Percentiles rank a stretch among this genome's conserved stretches.
These are phyloP conservation scores for Callinectes sapidus DNA, from an alignment of 2,888 invertebrate genomes.

Conservation along the genomic window DNA sequence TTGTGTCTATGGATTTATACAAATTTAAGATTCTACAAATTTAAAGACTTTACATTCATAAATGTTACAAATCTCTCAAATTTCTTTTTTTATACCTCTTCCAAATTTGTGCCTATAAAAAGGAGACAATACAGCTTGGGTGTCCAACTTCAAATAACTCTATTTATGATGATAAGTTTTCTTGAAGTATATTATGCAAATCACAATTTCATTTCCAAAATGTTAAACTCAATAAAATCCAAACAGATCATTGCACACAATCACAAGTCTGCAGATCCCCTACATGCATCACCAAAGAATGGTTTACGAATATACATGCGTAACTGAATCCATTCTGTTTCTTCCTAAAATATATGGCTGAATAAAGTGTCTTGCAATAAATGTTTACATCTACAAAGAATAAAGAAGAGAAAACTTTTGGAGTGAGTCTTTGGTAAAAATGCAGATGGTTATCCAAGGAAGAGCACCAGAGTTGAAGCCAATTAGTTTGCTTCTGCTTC, in stretches of 20 bases:
- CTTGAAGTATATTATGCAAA: background rate
- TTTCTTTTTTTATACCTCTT: background rate
- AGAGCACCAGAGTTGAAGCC: conserved; percentile 59
- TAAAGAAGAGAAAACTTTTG: conserved; percentile 31
- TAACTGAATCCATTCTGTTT: background rate
- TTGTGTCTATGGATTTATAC: background rate
- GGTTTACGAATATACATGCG: background rate
- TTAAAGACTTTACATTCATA: too few species aligned
- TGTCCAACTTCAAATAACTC: background rate
- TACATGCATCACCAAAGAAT: background rate
- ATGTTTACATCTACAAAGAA: conserved; percentile 15
- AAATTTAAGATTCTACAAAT: background rate
- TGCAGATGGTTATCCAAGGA: conserved; percentile 49
- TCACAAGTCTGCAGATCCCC: background rate
- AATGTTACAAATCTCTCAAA: background rate
- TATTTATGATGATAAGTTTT: background rate
- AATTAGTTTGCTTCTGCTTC: conserved; percentile 47
- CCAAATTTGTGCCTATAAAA: background rate
- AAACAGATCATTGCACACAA: background rate
- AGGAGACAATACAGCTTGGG: background rate
- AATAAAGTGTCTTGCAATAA: background rate
- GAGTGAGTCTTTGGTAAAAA: conserved; percentile 55
- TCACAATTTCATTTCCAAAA: background rate
- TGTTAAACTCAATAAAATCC: background rate
- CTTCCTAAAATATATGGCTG: background rate